Evolutionary conservation across 2,888 invertebrate species (phyloP).

Genomic region (Physocephala rufipes): DNA sequence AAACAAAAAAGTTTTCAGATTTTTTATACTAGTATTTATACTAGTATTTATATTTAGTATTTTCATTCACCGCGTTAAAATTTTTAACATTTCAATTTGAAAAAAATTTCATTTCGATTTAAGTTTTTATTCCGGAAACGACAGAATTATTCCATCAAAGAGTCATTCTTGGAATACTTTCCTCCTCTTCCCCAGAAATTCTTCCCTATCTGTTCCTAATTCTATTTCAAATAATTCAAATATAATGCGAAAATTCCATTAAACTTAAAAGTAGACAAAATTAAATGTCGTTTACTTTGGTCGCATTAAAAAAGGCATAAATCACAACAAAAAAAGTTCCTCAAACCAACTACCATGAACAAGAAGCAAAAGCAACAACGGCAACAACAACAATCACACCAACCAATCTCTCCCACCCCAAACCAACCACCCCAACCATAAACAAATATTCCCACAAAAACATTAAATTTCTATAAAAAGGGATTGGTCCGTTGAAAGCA

Average conservation of each 20-base stretch:
- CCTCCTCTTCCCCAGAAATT: not conserved
- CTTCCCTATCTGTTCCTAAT: not conserved
- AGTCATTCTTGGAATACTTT: too few relatives aligned
- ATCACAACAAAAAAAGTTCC: conserved; percentile 51
- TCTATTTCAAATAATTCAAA: conserved; percentile 50
- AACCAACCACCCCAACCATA: not conserved
- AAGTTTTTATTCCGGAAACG: too few relatives aligned
- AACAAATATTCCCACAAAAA: conserved; percentile 12
- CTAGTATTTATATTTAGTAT: too few relatives aligned
- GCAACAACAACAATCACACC: conserved; percentile 17
- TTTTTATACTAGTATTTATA: too few relatives aligned
- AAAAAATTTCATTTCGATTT: too few relatives aligned
- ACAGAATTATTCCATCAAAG: too few relatives aligned
- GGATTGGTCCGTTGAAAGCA: not conserved
- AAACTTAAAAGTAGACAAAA: conserved; percentile 58
- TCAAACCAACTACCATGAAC: too few relatives aligned
- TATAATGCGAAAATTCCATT: conserved; percentile 65
- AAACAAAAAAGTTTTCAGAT: too few relatives aligned
- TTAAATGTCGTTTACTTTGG: conserved; percentile 65
- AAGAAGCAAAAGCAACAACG: conserved; percentile 2
- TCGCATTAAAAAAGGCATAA: conserved; percentile 64
- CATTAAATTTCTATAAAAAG: conserved; percentile 1
- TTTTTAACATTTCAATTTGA: too few relatives aligned
- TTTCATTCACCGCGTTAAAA: too few relatives aligned
- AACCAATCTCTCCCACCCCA: not conserved